A percentile compares a stretch with the other conserved stretches of the same genome.
Evolutionary conservation across 2,888 invertebrate species (phyloP).

Genomic region (Lasius platythorax): DNA sequence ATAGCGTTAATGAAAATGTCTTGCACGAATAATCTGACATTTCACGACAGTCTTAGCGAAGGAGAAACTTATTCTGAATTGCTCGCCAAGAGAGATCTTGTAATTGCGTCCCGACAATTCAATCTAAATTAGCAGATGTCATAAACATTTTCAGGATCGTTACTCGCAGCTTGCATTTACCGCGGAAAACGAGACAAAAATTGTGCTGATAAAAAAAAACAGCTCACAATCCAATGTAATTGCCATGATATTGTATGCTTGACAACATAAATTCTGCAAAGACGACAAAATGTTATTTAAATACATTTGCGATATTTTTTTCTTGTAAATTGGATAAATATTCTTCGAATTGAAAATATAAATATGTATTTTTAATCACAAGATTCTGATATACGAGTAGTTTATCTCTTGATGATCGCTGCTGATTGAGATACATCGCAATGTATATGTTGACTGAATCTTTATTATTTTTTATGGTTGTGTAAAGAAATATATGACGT

Average conservation of each 20-base stretch:
- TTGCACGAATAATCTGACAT: constrained; percentile 45
- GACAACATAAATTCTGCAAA: not conserved
- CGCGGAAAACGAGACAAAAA: constrained; percentile 19
- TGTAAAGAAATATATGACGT: not conserved
- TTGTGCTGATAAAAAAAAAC: constrained; percentile 1
- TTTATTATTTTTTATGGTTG: not conserved
- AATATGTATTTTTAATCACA: not conserved
- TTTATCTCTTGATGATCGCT: not conserved
- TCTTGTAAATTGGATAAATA: not conserved
- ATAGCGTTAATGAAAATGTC: constrained; percentile 43
- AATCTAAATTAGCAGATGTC: constrained; percentile 48
- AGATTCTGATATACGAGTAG: not conserved
- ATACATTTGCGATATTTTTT: not conserved
- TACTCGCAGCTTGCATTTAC: constrained; percentile 4
- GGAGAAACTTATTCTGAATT: constrained; percentile 45
- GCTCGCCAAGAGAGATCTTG: constrained; percentile 25
- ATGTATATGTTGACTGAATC: not conserved
- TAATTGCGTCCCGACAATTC: constrained; percentile 42
- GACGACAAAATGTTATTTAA: not conserved
- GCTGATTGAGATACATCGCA: not conserved
- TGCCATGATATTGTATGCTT: not conserved
- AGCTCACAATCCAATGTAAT: not conserved
- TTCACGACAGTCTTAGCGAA: constrained; percentile 20
- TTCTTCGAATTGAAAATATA: not conserved
- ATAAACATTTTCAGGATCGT: constrained; percentile 41